Evolutionary conservation across 2,797 vertebrate species (phyloP).

Genomic region (Periparus ater): DNA sequence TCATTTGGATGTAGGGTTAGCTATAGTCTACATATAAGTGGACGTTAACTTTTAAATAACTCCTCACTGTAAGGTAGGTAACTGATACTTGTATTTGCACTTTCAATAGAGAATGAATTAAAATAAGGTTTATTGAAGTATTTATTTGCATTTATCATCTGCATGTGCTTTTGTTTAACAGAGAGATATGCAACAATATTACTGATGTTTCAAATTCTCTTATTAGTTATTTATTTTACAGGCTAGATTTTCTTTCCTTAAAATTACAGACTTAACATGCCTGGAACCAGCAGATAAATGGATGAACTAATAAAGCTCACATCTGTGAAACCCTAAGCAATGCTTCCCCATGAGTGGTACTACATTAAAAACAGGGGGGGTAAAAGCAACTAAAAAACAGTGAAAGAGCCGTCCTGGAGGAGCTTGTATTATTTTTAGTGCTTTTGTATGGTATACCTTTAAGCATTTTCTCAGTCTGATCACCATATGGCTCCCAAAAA

Average conservation of each 20-base stretch:
- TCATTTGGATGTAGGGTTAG: not conserved
- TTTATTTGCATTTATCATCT: not conserved
- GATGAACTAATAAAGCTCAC: not conserved
- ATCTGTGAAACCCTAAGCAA: not conserved
- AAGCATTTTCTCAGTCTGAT: conserved; percentile 60
- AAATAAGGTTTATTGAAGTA: not conserved
- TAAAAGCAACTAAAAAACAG: not conserved
- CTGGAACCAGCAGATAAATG: conserved; percentile 1
- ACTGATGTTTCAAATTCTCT: not conserved
- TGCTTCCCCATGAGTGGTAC: not conserved
- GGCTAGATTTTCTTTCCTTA: not conserved
- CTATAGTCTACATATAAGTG: not conserved
- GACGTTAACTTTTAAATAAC: not conserved
- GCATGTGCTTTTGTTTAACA: not conserved
- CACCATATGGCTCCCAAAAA: conserved; percentile 58
- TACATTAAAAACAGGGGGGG: not conserved
- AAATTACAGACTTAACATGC: not conserved
- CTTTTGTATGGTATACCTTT: conserved; percentile 45
- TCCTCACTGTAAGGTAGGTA: not conserved
- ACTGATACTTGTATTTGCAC: not conserved
- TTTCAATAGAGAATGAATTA: not conserved
- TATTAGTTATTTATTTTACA: conserved; percentile 11
- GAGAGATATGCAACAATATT: not conserved
- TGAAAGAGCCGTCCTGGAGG: not conserved
- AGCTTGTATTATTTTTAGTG: conserved; percentile 44